Evolutionary conservation across 2,888 invertebrate species (phyloP), one percentile per base, ranked within the genome.

Genomic region (Torymus auratus): DNA sequence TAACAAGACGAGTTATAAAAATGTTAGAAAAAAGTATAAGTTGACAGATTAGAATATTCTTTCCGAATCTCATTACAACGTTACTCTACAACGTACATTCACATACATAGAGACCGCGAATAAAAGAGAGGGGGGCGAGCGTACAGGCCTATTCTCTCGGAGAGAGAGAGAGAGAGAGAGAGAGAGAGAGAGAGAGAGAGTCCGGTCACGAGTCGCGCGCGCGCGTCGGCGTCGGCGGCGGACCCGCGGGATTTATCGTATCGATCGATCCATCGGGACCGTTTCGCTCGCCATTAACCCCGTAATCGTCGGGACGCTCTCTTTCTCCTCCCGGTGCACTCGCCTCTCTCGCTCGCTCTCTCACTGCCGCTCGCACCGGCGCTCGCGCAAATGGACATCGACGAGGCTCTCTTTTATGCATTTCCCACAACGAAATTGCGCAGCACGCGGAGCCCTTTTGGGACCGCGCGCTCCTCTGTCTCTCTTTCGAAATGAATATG

Each of bases 231-330:
- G 65, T 13, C 73, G 73, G 76, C 62, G 77, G 73, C 62, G 77
- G 73, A 73, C 80, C 62, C 80, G 79, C 78, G 82, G 82, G 83
- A 85, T 84, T 85, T 85, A 85, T 85, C 83, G 80, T 72, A 76
- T 69, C 82, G 84, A 84, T 84, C 84, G 84, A 83, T 79, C 80
- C 83, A 81, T 83, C 79, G 78, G 78, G 82, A 80, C 62, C 83
- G 80, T 77, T 79, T 83, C 82, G 76, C 78, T 73, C 83, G 83
- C 83, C 84, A 85, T 85, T 85, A 85, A 85, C 82, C 80, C 81
- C 73, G 83, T 83, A 84, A 85, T 85, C 83, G 85, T 71, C 82
- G 74, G 61, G 15, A n/a, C 50, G 53, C 62, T 23, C 82, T 81
- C 80, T 75, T 70, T 77, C 23, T 69, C n/a, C 23, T 64, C 23